These are phyloP conservation scores for Megaceryle maxima DNA, from an alignment of 2,113 vertebrate genomes.

Conservation along the genomic window DNA sequence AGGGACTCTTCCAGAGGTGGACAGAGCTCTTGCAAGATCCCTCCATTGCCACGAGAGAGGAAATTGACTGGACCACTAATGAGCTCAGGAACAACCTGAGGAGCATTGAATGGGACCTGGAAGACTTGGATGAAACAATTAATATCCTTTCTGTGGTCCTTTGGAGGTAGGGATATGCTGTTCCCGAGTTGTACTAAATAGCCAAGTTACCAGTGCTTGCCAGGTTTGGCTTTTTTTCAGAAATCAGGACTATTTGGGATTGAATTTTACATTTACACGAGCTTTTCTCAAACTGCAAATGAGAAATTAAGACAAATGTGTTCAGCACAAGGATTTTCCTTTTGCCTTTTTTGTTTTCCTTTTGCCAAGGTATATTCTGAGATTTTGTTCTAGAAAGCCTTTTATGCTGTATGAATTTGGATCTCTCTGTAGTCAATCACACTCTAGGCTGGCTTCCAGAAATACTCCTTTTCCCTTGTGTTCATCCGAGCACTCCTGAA, in stretches of 20 bases:
- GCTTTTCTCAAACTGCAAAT: background rate
- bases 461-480: background rate
- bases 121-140: conserved; percentile 97
- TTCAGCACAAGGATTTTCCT: background rate
- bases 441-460: conserved; percentile 28
- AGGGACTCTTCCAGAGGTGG: conserved; percentile 96
- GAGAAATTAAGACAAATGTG: background rate
- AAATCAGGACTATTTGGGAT: background rate
- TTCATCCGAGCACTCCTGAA: background rate
- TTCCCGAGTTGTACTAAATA: background rate
- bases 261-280: background rate
- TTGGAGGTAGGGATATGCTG: fast-evolving
- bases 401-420: background rate
- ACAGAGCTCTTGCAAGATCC: conserved; percentile 87
- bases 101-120: conserved; percentile 98
- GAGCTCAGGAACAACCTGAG: conserved; percentile 96
- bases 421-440: background rate
- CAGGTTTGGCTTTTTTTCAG: background rate
- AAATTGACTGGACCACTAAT: conserved; percentile 98
- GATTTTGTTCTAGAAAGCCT: background rate
- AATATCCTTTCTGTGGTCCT: conserved; percentile 86
- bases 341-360: background rate
- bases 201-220: background rate
- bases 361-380: background rate
- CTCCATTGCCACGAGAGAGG: conserved; percentile 86